Evolutionary conservation across 2,113 vertebrate species (phyloP), one percentile per base, ranked within the genome.

Genomic region (Siniperca chuatsi): DNA sequence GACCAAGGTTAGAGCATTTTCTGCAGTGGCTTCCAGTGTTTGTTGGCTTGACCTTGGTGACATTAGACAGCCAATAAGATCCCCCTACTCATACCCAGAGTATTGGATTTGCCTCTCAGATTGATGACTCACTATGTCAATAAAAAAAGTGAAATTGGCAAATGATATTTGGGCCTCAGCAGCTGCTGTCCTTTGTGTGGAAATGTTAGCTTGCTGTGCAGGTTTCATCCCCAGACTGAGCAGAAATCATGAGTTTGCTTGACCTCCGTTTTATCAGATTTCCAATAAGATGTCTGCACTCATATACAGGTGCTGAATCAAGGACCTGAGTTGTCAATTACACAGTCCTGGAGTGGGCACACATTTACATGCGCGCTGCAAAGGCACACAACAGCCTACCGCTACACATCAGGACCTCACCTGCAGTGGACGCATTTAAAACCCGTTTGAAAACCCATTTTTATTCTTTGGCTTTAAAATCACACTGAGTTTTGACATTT

Each of bases 21-120:
- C 33, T 84, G 25, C 57, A 74, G 58, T 23, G 21, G 57, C 68
- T 48, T 42, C 40, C 20, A 7, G 8, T 42, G 55, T 78, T 82
- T 81, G 68, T 78, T 82, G 83, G 68, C 80, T 25, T 83, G 87
- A 89, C 85, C 85, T 88, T 55, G 61, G 74, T 69, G 83, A 78
- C 62, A 77, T 81, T 12, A 69, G 40, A 75, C 25, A 46, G 66
- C 75, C 84, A 87, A 60, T 82, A 79, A 87, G 29, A 80, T 73
- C 70, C 61, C 21, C 15, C 9, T 40, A 78, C 65, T 82, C 44
- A 67, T 37, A 50, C 29, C n/a, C 7, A 0, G 21, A 10, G 62
- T 81, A 86, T 87, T 90, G 83, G 79, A 83, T 88, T 84, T 80
- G 29, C 62, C 62, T 44, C 71, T 75, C 50, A 37, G 50, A 65